phyloP scores from a whole-genome alignment of 2,113 vertebrate species.

The Sturnira hondurensis region DNA sequence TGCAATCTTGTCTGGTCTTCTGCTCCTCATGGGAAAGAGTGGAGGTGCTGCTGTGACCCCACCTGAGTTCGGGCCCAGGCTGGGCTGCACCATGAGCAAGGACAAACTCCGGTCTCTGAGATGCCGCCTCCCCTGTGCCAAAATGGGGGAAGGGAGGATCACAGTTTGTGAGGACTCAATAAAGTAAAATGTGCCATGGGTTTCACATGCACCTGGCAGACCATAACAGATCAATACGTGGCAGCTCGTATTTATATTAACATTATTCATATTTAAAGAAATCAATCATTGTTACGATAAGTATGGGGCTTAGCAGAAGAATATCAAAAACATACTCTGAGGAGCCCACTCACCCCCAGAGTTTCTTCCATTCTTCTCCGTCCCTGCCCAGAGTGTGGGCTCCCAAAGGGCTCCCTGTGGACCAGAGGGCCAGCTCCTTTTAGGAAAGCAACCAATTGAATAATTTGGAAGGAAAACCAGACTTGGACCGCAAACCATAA shows the following conservation, averaged over 20 bases:
- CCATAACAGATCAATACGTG: neutral
- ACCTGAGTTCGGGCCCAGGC: neutral
- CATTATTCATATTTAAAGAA: neutral
- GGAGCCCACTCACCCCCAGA: neutral
- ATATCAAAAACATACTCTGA: neutral
- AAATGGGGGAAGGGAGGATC: neutral
- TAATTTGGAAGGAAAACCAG: neutral
- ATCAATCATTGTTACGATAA: neutral
- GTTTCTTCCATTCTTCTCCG: neutral
- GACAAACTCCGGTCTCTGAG: neutral
- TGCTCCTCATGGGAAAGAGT: neutral
- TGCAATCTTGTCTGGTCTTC: neutral
- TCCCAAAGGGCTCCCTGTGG: rapidly evolving
- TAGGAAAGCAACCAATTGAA: neutral
- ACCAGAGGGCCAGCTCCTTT: neutral
- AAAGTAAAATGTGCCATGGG: neutral
- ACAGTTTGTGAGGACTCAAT: neutral
- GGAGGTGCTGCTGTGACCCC: rapidly evolving
- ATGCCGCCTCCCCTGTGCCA: neutral
- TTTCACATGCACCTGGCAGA: neutral
- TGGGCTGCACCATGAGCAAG: neutral
- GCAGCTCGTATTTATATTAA: neutral
- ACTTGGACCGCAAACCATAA: neutral
- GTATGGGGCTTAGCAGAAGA: neutral
- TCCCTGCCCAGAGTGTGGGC: too few relatives aligned